These are phyloP conservation scores for Mamestra brassicae DNA, from an alignment of 2,888 invertebrate species.

Conservation along the genomic window DNA sequence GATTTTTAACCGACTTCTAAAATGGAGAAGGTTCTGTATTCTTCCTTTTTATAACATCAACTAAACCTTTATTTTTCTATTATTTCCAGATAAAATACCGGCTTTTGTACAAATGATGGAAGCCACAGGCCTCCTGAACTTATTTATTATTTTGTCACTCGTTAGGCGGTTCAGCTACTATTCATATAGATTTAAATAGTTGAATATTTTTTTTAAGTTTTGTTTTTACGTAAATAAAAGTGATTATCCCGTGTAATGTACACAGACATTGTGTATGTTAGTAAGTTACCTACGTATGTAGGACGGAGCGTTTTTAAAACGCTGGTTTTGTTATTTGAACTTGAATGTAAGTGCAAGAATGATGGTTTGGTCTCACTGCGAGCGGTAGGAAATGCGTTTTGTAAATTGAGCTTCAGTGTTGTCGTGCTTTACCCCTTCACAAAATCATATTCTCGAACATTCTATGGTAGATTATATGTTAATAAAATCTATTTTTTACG, in stretches of 20 bases:
- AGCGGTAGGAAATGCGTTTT: constrained; percentile 46
- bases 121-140: constrained; percentile 80
- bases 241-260: constrained; percentile 68
- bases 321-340: constrained; percentile 60
- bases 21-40: too few relatives aligned
- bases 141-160: constrained; percentile 89
- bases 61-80: constrained; percentile 56
- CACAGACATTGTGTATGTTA: constrained; percentile 71
- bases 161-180: constrained; percentile 88
- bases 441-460: constrained; percentile 5
- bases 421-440: constrained; percentile 32
- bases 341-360: constrained; percentile 64
- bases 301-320: constrained; percentile 73
- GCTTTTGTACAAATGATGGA: constrained; percentile 88
- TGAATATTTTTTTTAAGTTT: constrained; percentile 83
- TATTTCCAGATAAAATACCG: constrained; percentile 79
- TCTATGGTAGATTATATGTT: constrained; percentile 3
- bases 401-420: constrained; percentile 54
- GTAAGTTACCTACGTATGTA: constrained; percentile 79
- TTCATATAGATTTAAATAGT: constrained; percentile 86
- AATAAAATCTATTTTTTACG: constrained; percentile 21
- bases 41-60: background rate
- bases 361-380: constrained; percentile 62
- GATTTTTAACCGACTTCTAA: background rate
- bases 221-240: constrained; percentile 80